Evolutionary conservation across 2,888 invertebrate genomes (phyloP).

Genomic region (Iselma pallidipennis): DNA sequence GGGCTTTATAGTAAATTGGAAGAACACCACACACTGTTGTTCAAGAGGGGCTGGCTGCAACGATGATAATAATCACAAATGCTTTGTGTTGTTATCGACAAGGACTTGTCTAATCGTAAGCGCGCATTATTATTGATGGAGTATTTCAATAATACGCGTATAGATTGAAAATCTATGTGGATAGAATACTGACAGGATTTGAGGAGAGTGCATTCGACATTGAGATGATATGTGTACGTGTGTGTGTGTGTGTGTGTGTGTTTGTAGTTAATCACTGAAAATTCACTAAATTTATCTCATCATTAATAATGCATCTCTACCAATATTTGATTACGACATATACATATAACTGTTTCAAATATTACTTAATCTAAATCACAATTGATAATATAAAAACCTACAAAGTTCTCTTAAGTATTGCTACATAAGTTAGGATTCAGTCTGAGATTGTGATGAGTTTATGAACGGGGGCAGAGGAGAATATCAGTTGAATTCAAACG

Average conservation of each 20-base stretch:
- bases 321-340: slow-evolving; percentile 11
- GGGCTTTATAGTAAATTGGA: neutral
- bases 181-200: neutral
- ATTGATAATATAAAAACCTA: slow-evolving; percentile 29
- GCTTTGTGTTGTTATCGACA: neutral
- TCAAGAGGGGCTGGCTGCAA: neutral
- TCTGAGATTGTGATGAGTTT: slow-evolving; percentile 38
- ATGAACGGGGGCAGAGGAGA: neutral
- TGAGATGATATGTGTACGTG: neutral
- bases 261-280: too few relatives aligned
- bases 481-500: too few relatives aligned
- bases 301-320: neutral
- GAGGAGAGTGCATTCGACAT: neutral
- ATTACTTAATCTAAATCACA: slow-evolving; percentile 37
- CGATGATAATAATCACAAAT: slow-evolving; percentile 1
- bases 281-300: neutral
- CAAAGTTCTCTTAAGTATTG: slow-evolving; percentile 40
- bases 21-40: neutral
- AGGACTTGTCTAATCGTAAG: slow-evolving; percentile 2
- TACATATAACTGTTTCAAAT: slow-evolving; percentile 16
- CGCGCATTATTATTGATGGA: neutral
- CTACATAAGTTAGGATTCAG: slow-evolving; percentile 49
- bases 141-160: neutral
- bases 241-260: too few relatives aligned
- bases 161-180: neutral